A percentile compares a stretch with the other conserved stretches of the same genome.
Conservation (phyloP, 1,140 invertebrate genomes). For the Tachypleus tridentatus region DNA sequence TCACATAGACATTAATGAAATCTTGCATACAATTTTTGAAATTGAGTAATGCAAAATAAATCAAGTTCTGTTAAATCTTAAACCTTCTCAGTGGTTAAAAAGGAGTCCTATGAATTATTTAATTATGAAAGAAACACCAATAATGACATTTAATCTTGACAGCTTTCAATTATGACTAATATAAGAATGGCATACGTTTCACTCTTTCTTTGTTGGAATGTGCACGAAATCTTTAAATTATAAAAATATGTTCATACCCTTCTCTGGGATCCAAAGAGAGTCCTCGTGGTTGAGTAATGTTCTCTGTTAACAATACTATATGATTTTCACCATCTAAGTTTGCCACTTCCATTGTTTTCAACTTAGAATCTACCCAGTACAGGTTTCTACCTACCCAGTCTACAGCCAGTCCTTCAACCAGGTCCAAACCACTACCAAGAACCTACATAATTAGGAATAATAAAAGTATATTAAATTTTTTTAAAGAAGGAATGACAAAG, state of each 20-base stretch:
- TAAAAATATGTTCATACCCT: slow-evolving; percentile 38
- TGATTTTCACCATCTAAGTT: slow-evolving; percentile 69
- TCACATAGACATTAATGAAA: no score
- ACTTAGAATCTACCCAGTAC: slow-evolving; percentile 89
- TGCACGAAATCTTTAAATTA: not conserved
- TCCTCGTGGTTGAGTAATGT: slow-evolving; percentile 87
- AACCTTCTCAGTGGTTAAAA: no score
- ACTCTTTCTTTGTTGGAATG: not conserved
- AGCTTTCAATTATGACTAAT: no score
- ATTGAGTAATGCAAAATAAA: no score
- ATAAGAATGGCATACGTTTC: no score
- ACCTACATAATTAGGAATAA: slow-evolving; percentile 39
- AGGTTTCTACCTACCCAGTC: slow-evolving; percentile 92
- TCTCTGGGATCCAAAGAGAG: slow-evolving; percentile 87
- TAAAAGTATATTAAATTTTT: no score
- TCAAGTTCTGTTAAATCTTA: no score
- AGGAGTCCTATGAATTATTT: no score
- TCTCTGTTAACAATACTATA: slow-evolving; percentile 76
- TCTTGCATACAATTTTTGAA: no score
- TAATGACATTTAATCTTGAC: no score
- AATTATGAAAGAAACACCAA: no score
- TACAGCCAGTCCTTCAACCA: slow-evolving; percentile 88
- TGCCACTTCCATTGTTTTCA: slow-evolving; percentile 87
- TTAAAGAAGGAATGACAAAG: no score
- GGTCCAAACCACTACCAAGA: slow-evolving; percentile 72